Percentiles rank a stretch among this genome's conserved stretches.
Evolutionary conservation across 1,140 invertebrate genomes (phyloP).

Genomic region (Trachymyrmex cornetzi): DNA sequence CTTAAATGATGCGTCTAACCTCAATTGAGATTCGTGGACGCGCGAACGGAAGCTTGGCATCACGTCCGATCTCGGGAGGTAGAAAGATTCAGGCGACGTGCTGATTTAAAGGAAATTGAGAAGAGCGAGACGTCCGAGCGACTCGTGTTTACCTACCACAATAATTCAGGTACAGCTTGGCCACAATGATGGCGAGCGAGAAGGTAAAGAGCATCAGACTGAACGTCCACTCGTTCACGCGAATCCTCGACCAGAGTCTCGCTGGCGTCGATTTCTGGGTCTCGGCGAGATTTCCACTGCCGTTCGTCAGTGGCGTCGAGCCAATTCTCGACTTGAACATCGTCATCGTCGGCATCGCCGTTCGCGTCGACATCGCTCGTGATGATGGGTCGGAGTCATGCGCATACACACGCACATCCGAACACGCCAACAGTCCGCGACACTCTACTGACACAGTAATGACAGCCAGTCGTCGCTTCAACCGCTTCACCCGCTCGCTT

Average conservation of each 20-base stretch:
- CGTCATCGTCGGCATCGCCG: background rate
- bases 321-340: background rate
- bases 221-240: slow-evolving; percentile 78
- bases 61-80: background rate
- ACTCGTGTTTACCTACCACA: slow-evolving; percentile 71
- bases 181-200: slow-evolving; percentile 76
- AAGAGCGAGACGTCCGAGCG: too few relatives aligned
- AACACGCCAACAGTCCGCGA: background rate
- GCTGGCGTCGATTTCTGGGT: background rate
- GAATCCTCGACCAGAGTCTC: slow-evolving; percentile 65
- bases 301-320: slow-evolving; percentile 7
- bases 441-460: background rate
- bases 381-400: background rate
- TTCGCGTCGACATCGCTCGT: slow-evolving; percentile 5
- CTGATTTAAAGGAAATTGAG: background rate
- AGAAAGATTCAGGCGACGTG: background rate
- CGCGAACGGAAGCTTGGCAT: background rate
- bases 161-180: slow-evolving; percentile 77
- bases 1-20: background rate
- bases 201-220: slow-evolving; percentile 74
- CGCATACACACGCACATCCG: background rate
- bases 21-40: slow-evolving; percentile 14
- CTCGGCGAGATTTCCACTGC: background rate
- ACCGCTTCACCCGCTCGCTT: too few relatives aligned
- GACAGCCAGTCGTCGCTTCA: background rate